A percentile compares a stretch with the other conserved stretches of the same genome.
Conservation (phyloP, 1,140 invertebrate species). For the Leptinotarsa texana region DNA sequence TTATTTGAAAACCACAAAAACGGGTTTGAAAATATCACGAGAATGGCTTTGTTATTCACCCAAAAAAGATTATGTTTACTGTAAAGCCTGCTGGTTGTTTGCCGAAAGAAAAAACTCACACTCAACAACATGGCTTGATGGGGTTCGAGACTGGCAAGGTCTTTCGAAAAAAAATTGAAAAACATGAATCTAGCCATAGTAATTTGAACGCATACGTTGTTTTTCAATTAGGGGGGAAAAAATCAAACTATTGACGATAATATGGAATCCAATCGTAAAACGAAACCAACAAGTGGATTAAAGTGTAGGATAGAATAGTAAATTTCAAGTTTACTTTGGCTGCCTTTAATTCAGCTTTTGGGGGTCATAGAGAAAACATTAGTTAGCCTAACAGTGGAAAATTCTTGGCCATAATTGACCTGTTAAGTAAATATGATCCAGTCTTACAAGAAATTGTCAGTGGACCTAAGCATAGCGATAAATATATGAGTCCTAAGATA, state of each 20-base stretch:
- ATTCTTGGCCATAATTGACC: too few species aligned
- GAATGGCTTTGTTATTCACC: too few species aligned
- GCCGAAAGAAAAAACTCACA: too few species aligned
- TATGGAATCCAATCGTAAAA: not conserved
- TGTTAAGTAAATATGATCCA: not conserved
- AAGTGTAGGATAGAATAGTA: not conserved
- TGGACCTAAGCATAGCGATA: not conserved
- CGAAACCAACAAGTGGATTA: not conserved
- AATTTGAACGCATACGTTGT: not conserved
- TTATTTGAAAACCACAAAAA: too few species aligned
- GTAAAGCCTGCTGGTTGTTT: too few species aligned
- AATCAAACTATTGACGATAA: conserved; percentile 1
- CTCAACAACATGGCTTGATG: too few species aligned
- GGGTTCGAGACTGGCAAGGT: not conserved
- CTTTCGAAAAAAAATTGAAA: not conserved
- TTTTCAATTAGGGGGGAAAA: not conserved
- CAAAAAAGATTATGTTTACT: not conserved
- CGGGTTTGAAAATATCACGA: too few species aligned
- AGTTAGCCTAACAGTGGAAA: not conserved
- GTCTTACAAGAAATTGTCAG: not conserved
- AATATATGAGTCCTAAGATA: conserved; percentile 1
- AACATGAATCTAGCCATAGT: not conserved
- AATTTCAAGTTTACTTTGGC: not conserved
- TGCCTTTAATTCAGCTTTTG: not conserved
- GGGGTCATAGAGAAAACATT: not conserved